Evolutionary conservation across 2,888 invertebrate species (phyloP), one percentile per base, ranked within the genome.

Genomic region (Drosophila atroscutellata): DNA sequence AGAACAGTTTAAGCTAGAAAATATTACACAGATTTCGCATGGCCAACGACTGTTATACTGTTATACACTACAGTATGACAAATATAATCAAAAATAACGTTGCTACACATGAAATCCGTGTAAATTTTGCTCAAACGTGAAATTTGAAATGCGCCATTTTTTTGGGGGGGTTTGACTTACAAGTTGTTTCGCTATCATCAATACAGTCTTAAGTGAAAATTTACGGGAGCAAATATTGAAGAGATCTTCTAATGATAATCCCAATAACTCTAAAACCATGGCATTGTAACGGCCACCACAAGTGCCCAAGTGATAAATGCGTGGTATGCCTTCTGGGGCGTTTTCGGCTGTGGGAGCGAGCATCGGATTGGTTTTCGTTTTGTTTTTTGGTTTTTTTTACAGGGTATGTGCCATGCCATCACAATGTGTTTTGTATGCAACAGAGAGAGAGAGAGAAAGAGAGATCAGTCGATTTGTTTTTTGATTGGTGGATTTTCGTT

Each of bases 301-400:
- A 89, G 99, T 99, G 85, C 99, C 99, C 94, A 99, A 99, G 95
- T 99, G 99, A 95, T 98, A 99, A 91, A 99, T 99, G 94, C 99
- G 98, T 86, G 99, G 99, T 93, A 99, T 96, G 92, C 99, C 99
- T 94, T 99, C 99, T 95, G 95, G 92, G 83, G 91, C 91, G 87
- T 90, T 91, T 90, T 92, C 92, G 91, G 86, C 89, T 81, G 75
- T 57, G 39, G 66, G 71, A 49, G 28, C 66, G 24, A 59, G 47
- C 72, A 64, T 70, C 77, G 77, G 51, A 60, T 72, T 73, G 63
- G 52, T 64, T 55, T 61, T 45, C 20, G 13, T 20, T 32, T 52
- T 59, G 36, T 56, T n/a, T 39, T 15, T 30, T 49, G 42, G 0
- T 39, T 37, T 57, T 1, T 63, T 72, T 32, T 67, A 64, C 32